Percentiles rank a stretch among this genome's conserved stretches.
Conservation (phyloP, 2,888 invertebrate species). For the Ellobium chinense region DNA sequence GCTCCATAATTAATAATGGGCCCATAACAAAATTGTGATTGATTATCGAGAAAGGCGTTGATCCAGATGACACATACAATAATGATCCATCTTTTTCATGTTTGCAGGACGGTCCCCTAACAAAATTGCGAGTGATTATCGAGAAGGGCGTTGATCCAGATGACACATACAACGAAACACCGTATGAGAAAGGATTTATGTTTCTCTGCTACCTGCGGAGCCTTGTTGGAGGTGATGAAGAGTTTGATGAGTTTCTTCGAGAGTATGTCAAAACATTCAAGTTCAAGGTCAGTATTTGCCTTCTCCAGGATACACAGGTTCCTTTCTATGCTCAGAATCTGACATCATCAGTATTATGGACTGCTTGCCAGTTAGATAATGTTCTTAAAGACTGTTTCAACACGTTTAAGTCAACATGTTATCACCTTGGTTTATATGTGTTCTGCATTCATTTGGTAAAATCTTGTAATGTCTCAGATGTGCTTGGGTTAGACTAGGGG, state of each 20-base stretch:
- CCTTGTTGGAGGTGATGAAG: conserved; percentile 54
- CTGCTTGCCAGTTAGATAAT: too few species aligned
- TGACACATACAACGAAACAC: conserved; percentile 63
- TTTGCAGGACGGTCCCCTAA: conserved; percentile 42
- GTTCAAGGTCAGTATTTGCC: conserved; percentile 50
- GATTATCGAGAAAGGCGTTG: conserved; percentile 58
- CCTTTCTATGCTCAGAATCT: too few species aligned
- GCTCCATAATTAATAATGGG: too few species aligned
- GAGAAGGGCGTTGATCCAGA: conserved; percentile 61
- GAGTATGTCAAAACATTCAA: conserved; percentile 52
- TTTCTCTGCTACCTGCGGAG: conserved; percentile 59
- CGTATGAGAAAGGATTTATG: conserved; percentile 61
- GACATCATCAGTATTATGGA: too few species aligned
- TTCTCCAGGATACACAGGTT: too few species aligned
- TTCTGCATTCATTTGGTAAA: too few species aligned
- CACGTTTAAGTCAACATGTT: too few species aligned
- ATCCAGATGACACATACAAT: conserved; percentile 63
- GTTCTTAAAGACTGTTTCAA: too few species aligned
- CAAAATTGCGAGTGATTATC: conserved; percentile 57
- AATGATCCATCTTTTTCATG: conserved; percentile 53
- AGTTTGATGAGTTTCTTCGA: conserved; percentile 60
- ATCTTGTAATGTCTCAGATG: too few species aligned
- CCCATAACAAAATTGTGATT: conserved; percentile 56
- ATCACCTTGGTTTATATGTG: too few species aligned
- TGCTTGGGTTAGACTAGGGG: too few species aligned